Evolutionary conservation across 2,113 vertebrate genomes (phyloP).

Genomic region (human (Homo sapiens)): GRCh38 chr3:187579501-187580000

Average conservation of each 20-base stretch:
- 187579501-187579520: background rate
- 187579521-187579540: background rate
- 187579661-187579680: background rate
- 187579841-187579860: rapidly evolving
- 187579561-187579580: background rate
- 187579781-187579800: background rate
- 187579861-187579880: too few species aligned
- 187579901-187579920: rapidly evolving
- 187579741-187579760: background rate
- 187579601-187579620: background rate
- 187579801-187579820: background rate
- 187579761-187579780: background rate
- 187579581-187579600: background rate
- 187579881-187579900: background rate
- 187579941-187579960: background rate
- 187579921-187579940: background rate
- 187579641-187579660: background rate
- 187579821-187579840: background rate
- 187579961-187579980: background rate
- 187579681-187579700: background rate
- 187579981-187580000: background rate
- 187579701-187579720: background rate
- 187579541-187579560: background rate
- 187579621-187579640: background rate
- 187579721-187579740: background rate